Percentiles rank a stretch among this genome's conserved stretches.
Conservation (phyloP, 1,140 invertebrate genomes). For the Cataglyphis hispanica region DNA sequence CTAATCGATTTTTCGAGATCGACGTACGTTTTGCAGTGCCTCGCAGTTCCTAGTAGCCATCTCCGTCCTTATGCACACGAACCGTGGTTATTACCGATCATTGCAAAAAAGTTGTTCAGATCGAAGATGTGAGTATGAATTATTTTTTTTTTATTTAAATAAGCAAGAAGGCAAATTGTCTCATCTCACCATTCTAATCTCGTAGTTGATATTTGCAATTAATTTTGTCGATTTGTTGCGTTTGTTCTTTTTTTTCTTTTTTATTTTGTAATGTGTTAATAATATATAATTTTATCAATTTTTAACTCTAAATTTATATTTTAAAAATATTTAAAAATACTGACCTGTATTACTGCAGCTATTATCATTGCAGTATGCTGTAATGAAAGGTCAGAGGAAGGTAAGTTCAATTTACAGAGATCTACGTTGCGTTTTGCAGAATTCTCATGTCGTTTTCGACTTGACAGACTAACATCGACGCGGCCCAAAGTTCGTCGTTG, state of each 20-base stretch:
- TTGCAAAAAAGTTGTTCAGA: conserved; percentile 34
- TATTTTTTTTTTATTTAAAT: conserved; percentile 36
- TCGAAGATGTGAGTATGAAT: conserved; percentile 17
- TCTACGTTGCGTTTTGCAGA: conserved; percentile 66
- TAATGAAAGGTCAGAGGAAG: conserved; percentile 10
- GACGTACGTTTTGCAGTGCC: conserved; percentile 74
- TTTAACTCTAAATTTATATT: conserved; percentile 26
- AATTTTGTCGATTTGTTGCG: neutral
- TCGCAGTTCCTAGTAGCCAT: conserved; percentile 79
- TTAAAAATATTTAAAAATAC: neutral
- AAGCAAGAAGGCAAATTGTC: conserved; percentile 23
- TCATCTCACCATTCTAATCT: conserved; percentile 36
- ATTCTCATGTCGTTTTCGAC: conserved; percentile 55
- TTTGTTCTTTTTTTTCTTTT: neutral
- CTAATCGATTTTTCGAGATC: conserved; percentile 46
- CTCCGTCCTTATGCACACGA: conserved; percentile 75
- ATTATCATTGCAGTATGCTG: conserved; percentile 17
- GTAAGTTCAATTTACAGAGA: conserved; percentile 58
- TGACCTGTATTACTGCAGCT: conserved; percentile 2
- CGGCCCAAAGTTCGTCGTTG: conserved; percentile 6
- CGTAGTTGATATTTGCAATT: neutral
- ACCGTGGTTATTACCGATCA: conserved; percentile 58
- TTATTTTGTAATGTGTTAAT: conserved; percentile 6
- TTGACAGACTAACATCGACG: neutral
- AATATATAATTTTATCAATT: neutral